Evolutionary conservation across 2,888 invertebrate species (phyloP).

Genomic region (Calliopum simillimum): DNA sequence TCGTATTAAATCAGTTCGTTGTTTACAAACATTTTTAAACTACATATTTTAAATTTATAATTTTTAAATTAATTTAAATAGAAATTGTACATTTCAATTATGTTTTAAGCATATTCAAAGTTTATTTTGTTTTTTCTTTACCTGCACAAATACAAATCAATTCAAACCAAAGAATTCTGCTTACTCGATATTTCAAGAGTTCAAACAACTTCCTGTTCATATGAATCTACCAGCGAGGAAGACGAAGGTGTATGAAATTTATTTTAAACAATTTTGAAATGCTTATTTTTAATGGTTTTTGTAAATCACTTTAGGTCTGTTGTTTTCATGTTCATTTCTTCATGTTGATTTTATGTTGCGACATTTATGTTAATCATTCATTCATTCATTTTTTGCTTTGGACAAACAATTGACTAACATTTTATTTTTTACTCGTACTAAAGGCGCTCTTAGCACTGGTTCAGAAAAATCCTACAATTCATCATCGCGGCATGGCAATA

Average conservation of each 20-base stretch:
- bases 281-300: background rate
- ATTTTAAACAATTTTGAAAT: conserved; percentile 13
- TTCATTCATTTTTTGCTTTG: background rate
- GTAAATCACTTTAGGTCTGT: background rate
- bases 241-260: conserved; percentile 23
- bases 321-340: conserved; percentile 12
- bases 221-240: conserved; percentile 15
- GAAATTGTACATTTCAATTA: conserved; percentile 4
- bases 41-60: conserved; percentile 1
- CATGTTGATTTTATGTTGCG: conserved; percentile 12
- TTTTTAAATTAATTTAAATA: conserved; percentile 7
- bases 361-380: conserved; percentile 3
- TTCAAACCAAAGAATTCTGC: conserved; percentile 29
- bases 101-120: conserved; percentile 12
- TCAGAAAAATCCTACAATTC: conserved; percentile 48
- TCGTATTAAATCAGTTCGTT: background rate
- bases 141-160: conserved; percentile 14
- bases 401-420: conserved; percentile 1
- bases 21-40: background rate
- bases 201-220: conserved; percentile 19
- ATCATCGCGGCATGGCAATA: conserved; percentile 41
- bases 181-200: conserved; percentile 38
- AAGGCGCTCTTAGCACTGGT: conserved; percentile 46
- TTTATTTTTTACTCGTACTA: conserved; percentile 22
- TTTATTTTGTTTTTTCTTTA: conserved; percentile 25